Base-by-base conservation (phyloP, 1,140 invertebrate genomes). In the Pogonomyrmex californicus region DNA sequence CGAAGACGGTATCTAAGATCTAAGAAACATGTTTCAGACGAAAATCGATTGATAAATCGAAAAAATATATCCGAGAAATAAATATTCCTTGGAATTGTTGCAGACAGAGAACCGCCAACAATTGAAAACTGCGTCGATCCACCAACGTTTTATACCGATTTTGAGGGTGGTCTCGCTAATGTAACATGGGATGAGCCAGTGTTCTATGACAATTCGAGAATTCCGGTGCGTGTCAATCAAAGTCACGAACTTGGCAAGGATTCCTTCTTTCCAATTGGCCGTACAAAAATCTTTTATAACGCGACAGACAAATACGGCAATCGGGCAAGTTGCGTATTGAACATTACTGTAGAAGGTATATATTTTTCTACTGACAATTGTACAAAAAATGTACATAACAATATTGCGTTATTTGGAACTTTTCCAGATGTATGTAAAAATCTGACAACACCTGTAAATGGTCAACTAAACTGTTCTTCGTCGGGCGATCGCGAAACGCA, bases 181-280 rank as follows among this genome's bases (percentile, higher is more conserved):
- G 94, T 96, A 3, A 94, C 95, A 5, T 97, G 97, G 97, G 96
- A 97, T 70, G 96, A 97, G 87, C 97, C 97, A 23, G 91, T 96
- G 7, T 97, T 97, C 92, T 96, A 96, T 86, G 97, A 98, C 89
- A 98, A 97, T 93, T 97, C 97, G 0, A 96, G 95, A 60, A 86
- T 93, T 51, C 90, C 92, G 0, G 90, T 96, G 0, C 92, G 86
- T 68, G 92, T 97, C 0, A 92, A 92, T 17, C 90, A 87, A 65
- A 92, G 86, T 63, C 85, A 93, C 83, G 23, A 68, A n/a, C 62
- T 85, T 1, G 90, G 81, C 1, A 70, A 88, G n/a, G 71, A 81
- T 14, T 85, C 90, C 4, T 97, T 90, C 4, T 97, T 97, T 93
- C 94, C 95, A 2, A 89, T 96, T 12, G 97, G 97, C 1, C 95